A percentile compares a stretch with the other conserved stretches of the same genome.
These are phyloP conservation scores for Sciurus carolinensis DNA, from an alignment of 2,797 vertebrate species.

Conservation along the genomic window DNA sequence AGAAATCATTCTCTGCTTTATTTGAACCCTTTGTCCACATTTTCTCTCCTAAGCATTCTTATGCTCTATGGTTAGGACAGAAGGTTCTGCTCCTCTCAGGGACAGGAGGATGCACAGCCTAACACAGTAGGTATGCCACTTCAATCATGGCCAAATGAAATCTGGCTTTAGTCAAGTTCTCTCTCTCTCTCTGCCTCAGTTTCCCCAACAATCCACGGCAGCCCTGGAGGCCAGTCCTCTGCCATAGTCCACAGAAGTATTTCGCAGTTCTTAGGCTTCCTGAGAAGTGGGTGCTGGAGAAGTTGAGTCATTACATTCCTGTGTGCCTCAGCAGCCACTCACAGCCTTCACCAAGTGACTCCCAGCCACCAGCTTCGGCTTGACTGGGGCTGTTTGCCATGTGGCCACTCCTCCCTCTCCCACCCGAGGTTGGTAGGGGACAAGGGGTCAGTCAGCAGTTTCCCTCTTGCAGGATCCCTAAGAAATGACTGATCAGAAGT, in stretches of 20 bases:
- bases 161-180: not conserved
- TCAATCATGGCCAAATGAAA: constrained; percentile 27
- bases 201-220: not conserved
- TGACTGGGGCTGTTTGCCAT: not conserved
- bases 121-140: not conserved
- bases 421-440: not conserved
- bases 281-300: not conserved
- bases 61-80: not conserved
- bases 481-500: not conserved
- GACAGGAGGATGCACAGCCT: not conserved
- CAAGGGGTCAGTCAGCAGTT: not conserved
- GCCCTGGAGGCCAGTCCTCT: not conserved
- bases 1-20: not conserved
- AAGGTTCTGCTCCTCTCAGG: not conserved
- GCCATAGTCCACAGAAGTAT: not conserved
- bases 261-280: not conserved
- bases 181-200: constrained; percentile 33
- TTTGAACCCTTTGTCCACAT: not conserved
- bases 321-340: not conserved
- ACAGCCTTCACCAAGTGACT: not conserved
- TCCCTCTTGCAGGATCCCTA: not conserved
- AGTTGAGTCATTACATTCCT: not conserved
- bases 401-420: not conserved
- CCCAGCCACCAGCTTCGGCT: not conserved
- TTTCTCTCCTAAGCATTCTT: not conserved